Evolutionary conservation across 2,888 invertebrate genomes (phyloP), one percentile per base, ranked within the genome.

Genomic region (Myopa tessellatipennis): DNA sequence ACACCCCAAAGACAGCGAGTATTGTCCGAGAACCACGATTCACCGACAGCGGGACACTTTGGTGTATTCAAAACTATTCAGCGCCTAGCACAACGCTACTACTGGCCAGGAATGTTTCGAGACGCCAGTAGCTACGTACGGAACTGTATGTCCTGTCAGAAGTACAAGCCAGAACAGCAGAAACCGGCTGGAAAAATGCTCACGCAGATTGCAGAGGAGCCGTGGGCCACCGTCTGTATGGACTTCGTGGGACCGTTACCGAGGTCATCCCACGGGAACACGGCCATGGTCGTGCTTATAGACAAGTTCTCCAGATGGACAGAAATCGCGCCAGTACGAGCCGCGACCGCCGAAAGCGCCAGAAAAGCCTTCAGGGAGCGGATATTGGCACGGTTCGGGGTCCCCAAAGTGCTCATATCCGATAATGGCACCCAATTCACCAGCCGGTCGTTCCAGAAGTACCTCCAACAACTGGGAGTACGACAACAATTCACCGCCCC

Each of bases 361-460:
- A 55, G 1, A 1, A 55, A 55, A 55, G 10, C 55, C 16, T 55
- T 55, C 16, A 55, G 16, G 55, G 55, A 55, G 3, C 10, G 73
- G 38, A 26, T 73, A 52, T 8, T 36, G 38, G 4, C 74, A 0
- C 12, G 76, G 1, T 78, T 61, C 61, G 73, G 70, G 0, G 45
- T 58, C 2, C 76, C 58, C 8, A 76, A 78, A 18, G 45, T 68
- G 1, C 7, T 78, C 10, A 72, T 76, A 2, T 72, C 78, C 4
- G 74, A 78, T 40, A 78, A 74, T 38, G 72, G 75, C 3, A 67
- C 71, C 12, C 75, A 78, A 34, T 78, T 75, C 14, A 78, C 72
- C 3, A 70, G 74, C 7, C 68, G 18, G 7, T 5, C 12, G 4
- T 18, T 65, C 1, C 26, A 36, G 4, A 7, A 6, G 14, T 65